Evolutionary conservation across 2,888 invertebrate species (phyloP).

Genomic region (Hypselothyrea guttata): DNA sequence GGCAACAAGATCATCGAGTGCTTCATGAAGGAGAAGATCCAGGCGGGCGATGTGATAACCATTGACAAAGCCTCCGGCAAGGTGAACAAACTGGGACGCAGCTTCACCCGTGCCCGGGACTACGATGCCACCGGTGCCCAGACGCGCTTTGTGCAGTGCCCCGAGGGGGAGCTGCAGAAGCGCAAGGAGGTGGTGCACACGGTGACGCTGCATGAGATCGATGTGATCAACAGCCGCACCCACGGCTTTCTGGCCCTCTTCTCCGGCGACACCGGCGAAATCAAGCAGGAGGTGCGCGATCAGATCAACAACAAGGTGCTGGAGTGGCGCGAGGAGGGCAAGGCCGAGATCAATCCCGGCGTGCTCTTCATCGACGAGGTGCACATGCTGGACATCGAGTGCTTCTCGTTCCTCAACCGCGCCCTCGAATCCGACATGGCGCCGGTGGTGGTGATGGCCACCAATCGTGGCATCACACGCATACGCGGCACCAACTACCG

Average conservation of each 20-base stretch:
- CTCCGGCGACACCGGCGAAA: slow-evolving; percentile 99
- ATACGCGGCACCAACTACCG: slow-evolving; percentile 97
- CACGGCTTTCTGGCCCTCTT: slow-evolving; percentile 99
- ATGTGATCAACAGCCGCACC: slow-evolving; percentile 98
- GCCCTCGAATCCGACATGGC: slow-evolving; percentile 98
- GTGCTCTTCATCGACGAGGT: slow-evolving; percentile 98
- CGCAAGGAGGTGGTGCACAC: slow-evolving; percentile 99
- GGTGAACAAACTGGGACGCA: slow-evolving; percentile 94
- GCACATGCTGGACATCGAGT: slow-evolving; percentile 99
- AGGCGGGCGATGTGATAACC: slow-evolving; percentile 97
- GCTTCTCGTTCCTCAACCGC: slow-evolving; percentile 98
- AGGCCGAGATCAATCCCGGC: slow-evolving; percentile 99
- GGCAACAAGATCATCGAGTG: slow-evolving; percentile 99
- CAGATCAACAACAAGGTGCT: slow-evolving; percentile 98
- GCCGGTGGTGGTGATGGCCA: slow-evolving; percentile 99
- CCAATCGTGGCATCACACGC: slow-evolving; percentile 96
- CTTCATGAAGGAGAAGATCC: slow-evolving; percentile 96
- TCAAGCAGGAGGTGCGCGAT: slow-evolving; percentile 97
- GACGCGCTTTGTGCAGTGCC: slow-evolving; percentile 97
- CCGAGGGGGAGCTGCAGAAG: slow-evolving; percentile 99
- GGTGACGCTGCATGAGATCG: slow-evolving; percentile 99
- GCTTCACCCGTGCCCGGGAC: slow-evolving; percentile 97
- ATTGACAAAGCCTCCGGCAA: slow-evolving; percentile 99
- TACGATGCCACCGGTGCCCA: slow-evolving; percentile 97
- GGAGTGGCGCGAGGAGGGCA: slow-evolving; percentile 99